Evolutionary conservation across 2,797 vertebrate genomes (phyloP), one percentile per base, ranked within the genome.

Genomic region (Buphagus erythrorhynchus): DNA sequence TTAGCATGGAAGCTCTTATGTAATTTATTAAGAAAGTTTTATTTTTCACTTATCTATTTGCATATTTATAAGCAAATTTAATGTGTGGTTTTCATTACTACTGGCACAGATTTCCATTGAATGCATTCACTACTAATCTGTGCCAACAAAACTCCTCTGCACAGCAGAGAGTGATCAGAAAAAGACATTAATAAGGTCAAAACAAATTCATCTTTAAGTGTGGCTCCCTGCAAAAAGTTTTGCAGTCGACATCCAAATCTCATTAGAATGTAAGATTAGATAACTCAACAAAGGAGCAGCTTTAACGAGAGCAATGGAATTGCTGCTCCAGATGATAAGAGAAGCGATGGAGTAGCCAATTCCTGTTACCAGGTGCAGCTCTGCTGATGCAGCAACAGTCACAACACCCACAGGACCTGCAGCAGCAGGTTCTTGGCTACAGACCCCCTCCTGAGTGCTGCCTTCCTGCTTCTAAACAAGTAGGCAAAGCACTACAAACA

Each of bases 341-440:
- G 62, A 48, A 68, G 75, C 78, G 43, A 86, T 92, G 94, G 87
- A 93, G 84, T 38, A 61, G 80, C 91, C 91, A 91, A 65, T 67
- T 95, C 67, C 89, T 95, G 43, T 66, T 88, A 94, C 89, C 91
- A 94, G 95, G 95, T 86, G 88, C 9, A 42, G 63, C 88, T 92
- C 85, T 97, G 96, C 95, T 96, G 96, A 97, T 85, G 77, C 76
- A 95, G 94, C 86, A 96, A 69, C 74, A 92, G 77, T 38, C 79
- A 79, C 90, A 94, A 84, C 78, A 95, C 77, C 69, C 95, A 84
- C 73, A 95, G 80, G 91, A 88, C 61, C 85, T 71, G 77, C 90
- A 93, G 69, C 77, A 90, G 86, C 77, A 95, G 58, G 49, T 94
- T 97, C 86, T 85, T 96, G 72, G 89, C 78, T 89, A 71, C 28